phyloP scores from a whole-genome alignment of 2,888 invertebrate species.

The Volucella inanis region DNA sequence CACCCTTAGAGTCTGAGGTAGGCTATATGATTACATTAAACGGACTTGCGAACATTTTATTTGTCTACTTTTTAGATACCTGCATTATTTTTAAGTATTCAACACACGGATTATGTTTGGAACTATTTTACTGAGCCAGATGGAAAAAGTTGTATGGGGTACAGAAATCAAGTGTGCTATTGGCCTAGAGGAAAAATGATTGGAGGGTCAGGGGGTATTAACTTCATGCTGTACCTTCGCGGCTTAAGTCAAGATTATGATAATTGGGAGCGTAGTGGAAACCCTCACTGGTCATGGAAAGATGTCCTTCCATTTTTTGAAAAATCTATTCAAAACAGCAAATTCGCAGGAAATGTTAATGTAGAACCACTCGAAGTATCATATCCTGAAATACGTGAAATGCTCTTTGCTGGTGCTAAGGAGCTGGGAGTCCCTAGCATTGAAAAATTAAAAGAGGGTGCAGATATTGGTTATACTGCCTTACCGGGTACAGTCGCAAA shows the following conservation, averaged over 20 bases:
- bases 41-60: no score
- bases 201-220: constrained; percentile 87
- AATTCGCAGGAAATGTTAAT: constrained; percentile 81
- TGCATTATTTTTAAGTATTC: constrained; percentile 75
- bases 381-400: constrained; percentile 69
- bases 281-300: constrained; percentile 88
- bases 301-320: constrained; percentile 91
- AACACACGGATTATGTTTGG: constrained; percentile 78
- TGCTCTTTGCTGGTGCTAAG: constrained; percentile 82
- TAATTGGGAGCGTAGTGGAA: constrained; percentile 86
- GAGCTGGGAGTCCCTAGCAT: constrained; percentile 83
- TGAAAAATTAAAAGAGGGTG: constrained; percentile 80
- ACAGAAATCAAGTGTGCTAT: constrained; percentile 80
- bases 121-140: constrained; percentile 79
- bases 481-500: constrained; percentile 84
- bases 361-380: constrained; percentile 81
- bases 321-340: constrained; percentile 84
- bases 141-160: constrained; percentile 76
- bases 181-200: constrained; percentile 86
- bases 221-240: constrained; percentile 87
- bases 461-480: constrained; percentile 84
- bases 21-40: background rate
- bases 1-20: constrained; percentile 78
- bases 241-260: constrained; percentile 87
- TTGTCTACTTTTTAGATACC: constrained; percentile 77